Base-by-base conservation (phyloP, 23 tunicate genomes). In the Trididemnum clinides region DNA sequence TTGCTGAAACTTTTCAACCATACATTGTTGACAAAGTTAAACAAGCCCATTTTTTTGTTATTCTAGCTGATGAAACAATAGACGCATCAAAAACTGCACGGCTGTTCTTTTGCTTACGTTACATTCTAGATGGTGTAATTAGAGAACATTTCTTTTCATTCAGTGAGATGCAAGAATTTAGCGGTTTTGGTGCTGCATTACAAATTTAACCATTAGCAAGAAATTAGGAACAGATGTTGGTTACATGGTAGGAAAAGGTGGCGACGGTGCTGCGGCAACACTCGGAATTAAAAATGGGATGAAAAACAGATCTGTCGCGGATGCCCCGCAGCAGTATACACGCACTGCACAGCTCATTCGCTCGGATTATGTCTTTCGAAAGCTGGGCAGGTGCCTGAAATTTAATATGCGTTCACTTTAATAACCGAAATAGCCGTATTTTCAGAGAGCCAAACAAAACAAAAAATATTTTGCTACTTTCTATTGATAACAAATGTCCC, bases 371-470 rank as follows among this genome's bases (percentile, higher is more conserved):
- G 27, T 59, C 69, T 12, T 12, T 21, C 21, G 27, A 18, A 21
- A 59, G 69, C 69, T 15, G 69, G 69, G 27, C 23, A 59, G n/a
- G 26, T 59, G 69, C 69, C 26, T 59, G 69, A 59, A 59, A 59
- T 21, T 12, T 12, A 59, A 59, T 12, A 59, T 4, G 26, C 18
- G 69, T 59, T 26, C 18, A 22, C 21, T n/a, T 21, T 59, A 18
- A 59, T 59, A 5, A 59, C 18, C 26, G 69, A 59, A 59, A 59
- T 59, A 12, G 69, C 21, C 27, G 26, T 59, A 12, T 59, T 59
- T 59, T 59, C 4, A 59, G 21, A 10, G 69, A 4, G 69, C 21
- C 69, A 59, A 44, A 59, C 69, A 59, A 59, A 59, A 59, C 26
- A 59, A 22, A 59, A 59, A 21, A 59, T 59, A 59, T 59, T 59